These are phyloP conservation scores for Narcine bancroftii DNA, from an alignment of 2,113 vertebrate species.

Conservation along the genomic window DNA sequence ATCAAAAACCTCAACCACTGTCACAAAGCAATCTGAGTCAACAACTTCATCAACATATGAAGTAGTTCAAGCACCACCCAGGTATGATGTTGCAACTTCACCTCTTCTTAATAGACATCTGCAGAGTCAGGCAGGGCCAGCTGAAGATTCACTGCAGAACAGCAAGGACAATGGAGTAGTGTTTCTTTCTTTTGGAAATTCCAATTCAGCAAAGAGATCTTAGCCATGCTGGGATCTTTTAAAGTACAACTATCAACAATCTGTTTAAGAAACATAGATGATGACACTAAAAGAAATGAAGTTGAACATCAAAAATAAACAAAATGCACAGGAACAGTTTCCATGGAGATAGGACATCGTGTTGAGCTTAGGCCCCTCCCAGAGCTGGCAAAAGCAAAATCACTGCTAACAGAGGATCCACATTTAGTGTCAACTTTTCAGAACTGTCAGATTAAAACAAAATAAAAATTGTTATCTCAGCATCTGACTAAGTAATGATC, in stretches of 20 bases:
- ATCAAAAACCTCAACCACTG: conserved; percentile 60
- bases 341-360: not conserved
- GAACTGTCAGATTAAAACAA: not conserved
- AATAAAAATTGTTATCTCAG: not conserved
- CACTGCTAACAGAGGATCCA: not conserved
- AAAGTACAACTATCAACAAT: not conserved
- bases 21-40: conserved; percentile 61
- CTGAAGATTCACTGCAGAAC: conserved; percentile 45
- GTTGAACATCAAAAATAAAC: not conserved
- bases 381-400: not conserved
- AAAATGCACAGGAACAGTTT: not conserved
- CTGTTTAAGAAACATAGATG: not conserved
- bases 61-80: conserved; percentile 46
- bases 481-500: not conserved
- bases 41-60: conserved; percentile 44
- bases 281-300: no score
- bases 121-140: conserved; percentile 42
- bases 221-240: not conserved
- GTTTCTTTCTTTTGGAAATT: conserved; percentile 60
- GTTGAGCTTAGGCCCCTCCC: not conserved
- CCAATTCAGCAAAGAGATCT: conserved; percentile 1
- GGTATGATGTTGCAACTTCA: conserved; percentile 50
- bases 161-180: conserved; percentile 57
- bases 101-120: conserved; percentile 55
- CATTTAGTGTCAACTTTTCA: not conserved